Conservation (phyloP, 2,797 vertebrate genomes). For the Apogon hyalosoma region DNA sequence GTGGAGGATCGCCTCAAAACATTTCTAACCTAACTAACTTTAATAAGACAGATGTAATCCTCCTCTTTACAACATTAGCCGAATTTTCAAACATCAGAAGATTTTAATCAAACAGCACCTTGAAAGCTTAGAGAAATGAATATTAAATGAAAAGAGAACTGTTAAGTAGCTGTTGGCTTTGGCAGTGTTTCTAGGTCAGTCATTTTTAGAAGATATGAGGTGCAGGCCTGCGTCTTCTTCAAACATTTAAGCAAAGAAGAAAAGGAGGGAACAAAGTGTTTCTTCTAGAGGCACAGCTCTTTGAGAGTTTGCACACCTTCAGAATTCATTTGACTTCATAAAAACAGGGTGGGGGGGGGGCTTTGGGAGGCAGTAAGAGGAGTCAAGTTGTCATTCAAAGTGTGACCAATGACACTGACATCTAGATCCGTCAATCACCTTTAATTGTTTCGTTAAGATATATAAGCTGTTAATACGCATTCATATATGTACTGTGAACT, state of each 20-base stretch:
- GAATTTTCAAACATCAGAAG: constrained; percentile 3
- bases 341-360: constrained; percentile 8
- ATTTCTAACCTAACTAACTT: too few species aligned
- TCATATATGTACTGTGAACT: too few species aligned
- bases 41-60: neutral
- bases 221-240: constrained; percentile 33
- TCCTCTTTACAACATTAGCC: neutral
- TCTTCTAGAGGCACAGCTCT: constrained; percentile 34
- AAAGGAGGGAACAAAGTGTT: constrained; percentile 4
- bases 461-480: neutral
- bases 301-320: constrained; percentile 32
- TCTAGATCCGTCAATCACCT: constrained; percentile 40
- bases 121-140: neutral
- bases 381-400: constrained; percentile 36
- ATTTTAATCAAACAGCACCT: neutral
- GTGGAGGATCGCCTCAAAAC: neutral
- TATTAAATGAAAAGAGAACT: constrained; percentile 12
- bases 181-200: constrained; percentile 33
- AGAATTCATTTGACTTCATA: constrained; percentile 47
- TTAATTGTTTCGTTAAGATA: constrained; percentile 11
- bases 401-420: constrained; percentile 50
- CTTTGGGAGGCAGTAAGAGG: constrained; percentile 27
- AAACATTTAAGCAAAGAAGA: constrained; percentile 2
- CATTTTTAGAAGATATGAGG: constrained; percentile 25
- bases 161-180: constrained; percentile 26